Percentiles rank a stretch among this genome's conserved stretches.
phyloP scores from a whole-genome alignment of 2,797 vertebrate species.

The Rhynchotus rufescens region DNA sequence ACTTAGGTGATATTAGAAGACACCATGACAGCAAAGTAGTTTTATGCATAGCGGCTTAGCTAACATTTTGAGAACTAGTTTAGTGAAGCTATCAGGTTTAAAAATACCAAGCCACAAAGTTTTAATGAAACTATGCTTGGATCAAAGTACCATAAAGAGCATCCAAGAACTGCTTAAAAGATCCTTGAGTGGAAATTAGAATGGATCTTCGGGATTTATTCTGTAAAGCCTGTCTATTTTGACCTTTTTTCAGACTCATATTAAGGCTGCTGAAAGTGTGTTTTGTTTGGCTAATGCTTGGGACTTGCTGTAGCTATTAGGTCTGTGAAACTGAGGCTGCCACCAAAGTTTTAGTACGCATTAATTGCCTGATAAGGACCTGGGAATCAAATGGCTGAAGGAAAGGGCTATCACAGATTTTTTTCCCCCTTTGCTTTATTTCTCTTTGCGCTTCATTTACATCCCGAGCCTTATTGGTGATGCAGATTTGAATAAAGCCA shows the following conservation, averaged over 20 bases:
- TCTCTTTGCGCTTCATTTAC: slow-evolving; percentile 97
- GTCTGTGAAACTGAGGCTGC: slow-evolving; percentile 63
- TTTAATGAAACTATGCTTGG: slow-evolving; percentile 82
- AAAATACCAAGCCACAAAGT: slow-evolving; percentile 82
- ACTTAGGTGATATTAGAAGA: slow-evolving; percentile 79
- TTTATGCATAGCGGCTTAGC: slow-evolving; percentile 82
- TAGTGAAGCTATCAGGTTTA: slow-evolving; percentile 79
- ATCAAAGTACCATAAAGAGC: slow-evolving; percentile 82
- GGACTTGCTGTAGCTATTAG: slow-evolving; percentile 64
- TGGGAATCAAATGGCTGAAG: slow-evolving; percentile 75
- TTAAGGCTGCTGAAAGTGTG: slow-evolving; percentile 76
- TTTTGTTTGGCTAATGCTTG: slow-evolving; percentile 81
- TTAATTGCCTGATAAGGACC: slow-evolving; percentile 82
- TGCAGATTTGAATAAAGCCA: slow-evolving; percentile 86
- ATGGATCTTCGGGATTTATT: slow-evolving; percentile 84
- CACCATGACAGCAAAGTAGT: slow-evolving; percentile 81
- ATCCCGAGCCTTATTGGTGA: slow-evolving; percentile 95
- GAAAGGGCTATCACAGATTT: slow-evolving; percentile 76
- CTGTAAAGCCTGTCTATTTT: slow-evolving; percentile 81
- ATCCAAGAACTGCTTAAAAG: slow-evolving; percentile 82
- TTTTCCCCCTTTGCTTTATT: slow-evolving; percentile 82
- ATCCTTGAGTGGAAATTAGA: slow-evolving; percentile 84
- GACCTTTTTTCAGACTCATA: slow-evolving; percentile 79
- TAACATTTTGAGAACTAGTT: slow-evolving; percentile 80
- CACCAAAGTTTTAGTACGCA: slow-evolving; percentile 74